Base-by-base conservation (phyloP, 2,888 invertebrate species). In the Hydriomena furcata region DNA sequence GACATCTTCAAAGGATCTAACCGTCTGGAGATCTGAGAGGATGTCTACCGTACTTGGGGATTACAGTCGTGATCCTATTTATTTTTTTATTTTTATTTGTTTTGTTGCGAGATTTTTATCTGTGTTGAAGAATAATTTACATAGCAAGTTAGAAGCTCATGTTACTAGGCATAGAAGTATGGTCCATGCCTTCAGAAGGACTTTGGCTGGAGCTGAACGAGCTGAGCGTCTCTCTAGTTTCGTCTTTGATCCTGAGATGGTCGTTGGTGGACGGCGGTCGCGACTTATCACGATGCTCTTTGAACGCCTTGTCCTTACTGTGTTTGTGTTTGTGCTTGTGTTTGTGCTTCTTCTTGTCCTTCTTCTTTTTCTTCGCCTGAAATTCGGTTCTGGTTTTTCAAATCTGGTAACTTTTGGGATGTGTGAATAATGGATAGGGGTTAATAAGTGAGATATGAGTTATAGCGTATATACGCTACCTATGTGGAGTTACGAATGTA, bases 291-390 rank as follows among this genome's bases (percentile, higher is more conserved):
- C 84, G 89, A 23, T 82, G 75, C 1, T 93, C 92, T 70, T 93
- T 80, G 7, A 66, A 61, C 1, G 66, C 60, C 49, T 82, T 84
- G 28, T 87, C 87, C 63, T 86, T 87, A 72, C 85, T 95, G 73
- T 96, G 96, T 66, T 96, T 97, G 74, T 97, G 96, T 72, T 97
- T 97, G 71, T 97, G 97, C 76, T 97, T 97, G 76, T 98, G 97
- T 76, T 97, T 98, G 82, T 97, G 93, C 70, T 94, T 95, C 68
- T 95, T 94, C 65, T 95, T 95, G 35, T 95, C 94, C 66, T 95
- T 95, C 76, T 95, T 94, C 82, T 94, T 94, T 81, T 95, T 95
- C 80, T 94, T 94, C 2, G 85, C 73, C 89, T 94, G 68, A 7
- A 60, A 66, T 36, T 24, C 7, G n/a, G 43, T 42, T 32, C n/a